These are phyloP conservation scores for Suillia variegata DNA, from an alignment of 2,888 invertebrate genomes.

Conservation along the genomic window DNA sequence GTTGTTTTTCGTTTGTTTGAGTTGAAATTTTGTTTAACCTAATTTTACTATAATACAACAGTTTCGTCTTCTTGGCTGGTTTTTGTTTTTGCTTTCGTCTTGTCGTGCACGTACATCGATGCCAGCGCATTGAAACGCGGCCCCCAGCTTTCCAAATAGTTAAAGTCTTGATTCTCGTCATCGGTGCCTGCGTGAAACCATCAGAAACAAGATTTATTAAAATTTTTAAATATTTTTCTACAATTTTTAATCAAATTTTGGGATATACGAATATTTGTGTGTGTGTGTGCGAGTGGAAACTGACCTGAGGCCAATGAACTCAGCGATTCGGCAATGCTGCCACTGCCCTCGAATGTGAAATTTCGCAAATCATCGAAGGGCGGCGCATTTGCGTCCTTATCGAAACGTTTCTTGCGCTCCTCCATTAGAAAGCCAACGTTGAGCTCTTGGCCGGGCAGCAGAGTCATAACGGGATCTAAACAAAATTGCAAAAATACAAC, in stretches of 20 bases:
- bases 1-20: conserved; percentile 15
- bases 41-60: conserved; percentile 36
- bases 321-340: conserved; percentile 94
- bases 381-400: conserved; percentile 95
- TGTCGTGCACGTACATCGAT: conserved; percentile 80
- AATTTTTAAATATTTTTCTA: neutral
- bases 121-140: conserved; percentile 96
- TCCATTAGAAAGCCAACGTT: conserved; percentile 96
- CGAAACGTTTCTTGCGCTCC: conserved; percentile 93
- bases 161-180: conserved; percentile 95
- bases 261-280: neutral
- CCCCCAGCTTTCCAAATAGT: conserved; percentile 96
- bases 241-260: conserved; percentile 4
- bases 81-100: conserved; percentile 47
- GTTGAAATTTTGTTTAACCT: conserved; percentile 16
- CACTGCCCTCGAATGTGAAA: conserved; percentile 98
- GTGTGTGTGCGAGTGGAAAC: conserved; percentile 32
- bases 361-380: conserved; percentile 98
- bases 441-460: conserved; percentile 69
- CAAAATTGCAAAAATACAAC: conserved; percentile 14
- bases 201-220: neutral
- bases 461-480: conserved; percentile 70
- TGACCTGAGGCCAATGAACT: conserved; percentile 94
- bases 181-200: conserved; percentile 74
- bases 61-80: conserved; percentile 2